These are phyloP conservation scores for Aporrectodea caliginosa DNA, from an alignment of 1,140 invertebrate genomes.

Conservation along the genomic window DNA sequence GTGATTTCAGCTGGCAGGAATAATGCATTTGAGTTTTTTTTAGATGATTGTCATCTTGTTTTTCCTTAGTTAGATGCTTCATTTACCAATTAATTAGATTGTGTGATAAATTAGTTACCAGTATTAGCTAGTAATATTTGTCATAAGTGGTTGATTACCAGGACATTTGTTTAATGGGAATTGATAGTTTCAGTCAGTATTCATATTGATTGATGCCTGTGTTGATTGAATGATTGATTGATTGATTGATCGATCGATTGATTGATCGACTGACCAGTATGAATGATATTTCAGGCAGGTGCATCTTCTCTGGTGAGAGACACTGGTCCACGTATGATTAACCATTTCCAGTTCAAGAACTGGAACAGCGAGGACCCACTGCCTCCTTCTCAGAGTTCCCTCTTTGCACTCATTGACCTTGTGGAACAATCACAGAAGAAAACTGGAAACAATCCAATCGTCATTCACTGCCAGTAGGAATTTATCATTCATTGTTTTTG, in stretches of 20 bases:
- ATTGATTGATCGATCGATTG: background rate
- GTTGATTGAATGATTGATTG: background rate
- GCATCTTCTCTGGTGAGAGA: background rate
- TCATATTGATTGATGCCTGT: background rate
- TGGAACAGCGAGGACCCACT: background rate
- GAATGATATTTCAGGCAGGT: background rate
- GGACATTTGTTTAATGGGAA: background rate
- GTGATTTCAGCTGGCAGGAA: background rate
- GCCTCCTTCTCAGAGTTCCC: constrained; percentile 41
- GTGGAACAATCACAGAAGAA: constrained; percentile 50
- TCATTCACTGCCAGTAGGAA: constrained; percentile 53
- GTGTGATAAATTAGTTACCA: too few relatives aligned
- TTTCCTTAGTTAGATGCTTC: too few relatives aligned
- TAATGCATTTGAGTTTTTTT: too few relatives aligned
- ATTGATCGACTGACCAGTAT: background rate
- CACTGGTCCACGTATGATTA: background rate
- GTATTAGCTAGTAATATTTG: too few relatives aligned
- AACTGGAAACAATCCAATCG: constrained; percentile 44
- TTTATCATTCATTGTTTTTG: too few relatives aligned
- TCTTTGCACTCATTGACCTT: constrained; percentile 48
- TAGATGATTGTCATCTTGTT: too few relatives aligned
- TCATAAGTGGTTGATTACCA: background rate
- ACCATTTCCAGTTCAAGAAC: background rate
- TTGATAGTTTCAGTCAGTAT: background rate
- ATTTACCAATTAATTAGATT: too few relatives aligned